Conservation (phyloP, 2,888 invertebrate genomes). For the Cheilosia grossa region DNA sequence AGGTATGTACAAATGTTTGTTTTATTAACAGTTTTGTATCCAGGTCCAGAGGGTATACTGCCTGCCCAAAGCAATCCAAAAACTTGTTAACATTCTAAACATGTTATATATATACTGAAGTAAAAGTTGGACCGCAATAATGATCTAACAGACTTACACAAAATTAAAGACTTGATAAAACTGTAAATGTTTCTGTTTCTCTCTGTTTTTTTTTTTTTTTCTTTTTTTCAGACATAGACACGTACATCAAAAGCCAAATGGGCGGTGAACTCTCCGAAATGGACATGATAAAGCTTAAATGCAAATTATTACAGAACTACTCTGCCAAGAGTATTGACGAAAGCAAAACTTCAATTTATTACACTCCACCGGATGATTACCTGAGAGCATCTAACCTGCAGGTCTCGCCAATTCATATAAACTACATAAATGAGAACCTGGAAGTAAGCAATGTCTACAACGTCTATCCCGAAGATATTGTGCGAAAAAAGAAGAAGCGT, state of each 20-base stretch:
- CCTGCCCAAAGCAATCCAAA: no score
- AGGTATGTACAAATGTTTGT: constrained; percentile 77
- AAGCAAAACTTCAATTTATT: constrained; percentile 90
- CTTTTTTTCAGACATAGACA: constrained; percentile 80
- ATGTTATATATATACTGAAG: no score
- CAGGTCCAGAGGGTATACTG: no score
- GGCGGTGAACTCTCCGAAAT: constrained; percentile 77
- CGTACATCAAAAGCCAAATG: constrained; percentile 82
- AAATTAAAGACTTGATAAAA: neutral
- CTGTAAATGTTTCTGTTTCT: neutral
- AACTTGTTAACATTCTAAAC: no score
- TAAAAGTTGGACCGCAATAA: no score
- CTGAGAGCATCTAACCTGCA: constrained; percentile 81
- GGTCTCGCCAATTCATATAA: constrained; percentile 84
- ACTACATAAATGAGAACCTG: constrained; percentile 82
- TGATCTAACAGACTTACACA: neutral
- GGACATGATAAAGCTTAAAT: constrained; percentile 79
- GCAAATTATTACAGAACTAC: constrained; percentile 79
- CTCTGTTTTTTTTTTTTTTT: neutral
- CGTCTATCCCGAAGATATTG: constrained; percentile 20
- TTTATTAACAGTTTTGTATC: no score
- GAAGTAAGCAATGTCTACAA: constrained; percentile 76
- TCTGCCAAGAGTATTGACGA: constrained; percentile 81
- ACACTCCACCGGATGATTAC: constrained; percentile 86
- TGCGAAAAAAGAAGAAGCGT: constrained; percentile 3